These are phyloP conservation scores for Otocyon megalotis DNA, from an alignment of 2,113 vertebrate species.

Conservation along the genomic window DNA sequence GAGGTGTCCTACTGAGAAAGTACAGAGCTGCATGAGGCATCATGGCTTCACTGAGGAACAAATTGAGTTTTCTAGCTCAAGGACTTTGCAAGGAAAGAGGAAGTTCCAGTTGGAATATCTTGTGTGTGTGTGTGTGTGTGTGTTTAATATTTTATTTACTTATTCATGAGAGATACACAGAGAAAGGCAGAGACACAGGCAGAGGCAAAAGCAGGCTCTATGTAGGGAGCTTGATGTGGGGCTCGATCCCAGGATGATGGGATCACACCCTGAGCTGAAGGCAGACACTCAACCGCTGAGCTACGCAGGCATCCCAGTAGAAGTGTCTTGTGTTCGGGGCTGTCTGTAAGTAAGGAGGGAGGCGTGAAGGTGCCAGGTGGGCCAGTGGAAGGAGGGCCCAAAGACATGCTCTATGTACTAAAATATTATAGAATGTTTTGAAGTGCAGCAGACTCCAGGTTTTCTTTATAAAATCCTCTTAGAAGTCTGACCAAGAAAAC, in stretches of 20 bases:
- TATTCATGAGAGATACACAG: too few relatives aligned
- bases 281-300: too few relatives aligned
- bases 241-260: too few relatives aligned
- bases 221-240: too few relatives aligned
- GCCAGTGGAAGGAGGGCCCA: too few relatives aligned
- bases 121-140: too few relatives aligned
- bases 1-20: not conserved
- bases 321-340: not conserved
- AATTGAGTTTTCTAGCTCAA: not conserved
- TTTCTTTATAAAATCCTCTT: not conserved
- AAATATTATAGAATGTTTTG: too few relatives aligned
- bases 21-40: not conserved
- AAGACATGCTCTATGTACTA: not conserved
- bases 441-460: fast-evolving
- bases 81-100: not conserved
- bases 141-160: too few relatives aligned
- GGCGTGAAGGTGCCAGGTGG: not conserved
- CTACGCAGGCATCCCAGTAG: not conserved
- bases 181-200: too few relatives aligned
- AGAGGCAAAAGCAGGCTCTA: too few relatives aligned
- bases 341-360: not conserved
- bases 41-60: not conserved
- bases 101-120: not conserved
- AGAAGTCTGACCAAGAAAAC: not conserved
- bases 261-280: too few relatives aligned